phyloP scores from a whole-genome alignment of 2,113 vertebrate genomes.

The Phaethon lepturus region DNA sequence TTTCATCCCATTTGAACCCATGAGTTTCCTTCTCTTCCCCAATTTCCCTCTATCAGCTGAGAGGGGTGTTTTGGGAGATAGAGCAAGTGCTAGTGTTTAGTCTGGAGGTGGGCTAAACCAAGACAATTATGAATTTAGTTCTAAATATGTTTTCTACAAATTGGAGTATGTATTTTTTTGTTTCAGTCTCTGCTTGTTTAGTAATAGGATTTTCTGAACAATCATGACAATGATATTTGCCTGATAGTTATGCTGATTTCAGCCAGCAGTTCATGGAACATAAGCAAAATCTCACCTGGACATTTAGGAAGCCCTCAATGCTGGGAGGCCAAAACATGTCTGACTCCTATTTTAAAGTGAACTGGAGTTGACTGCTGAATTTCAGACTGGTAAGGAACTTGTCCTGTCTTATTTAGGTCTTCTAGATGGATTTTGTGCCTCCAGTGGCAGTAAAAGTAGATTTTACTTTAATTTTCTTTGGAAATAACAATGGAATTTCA shows the following conservation, averaged over 20 bases:
- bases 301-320: background rate
- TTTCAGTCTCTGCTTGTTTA: background rate
- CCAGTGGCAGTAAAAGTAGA: background rate
- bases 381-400: background rate
- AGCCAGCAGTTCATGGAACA: background rate
- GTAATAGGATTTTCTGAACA: background rate
- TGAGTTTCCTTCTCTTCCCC: too few species aligned
- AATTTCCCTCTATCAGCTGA: too few species aligned
- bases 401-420: background rate
- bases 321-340: background rate
- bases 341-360: background rate
- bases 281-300: background rate
- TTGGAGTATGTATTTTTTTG: background rate
- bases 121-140: background rate
- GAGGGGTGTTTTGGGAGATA: too few species aligned
- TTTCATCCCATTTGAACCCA: too few species aligned
- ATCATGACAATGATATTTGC: background rate
- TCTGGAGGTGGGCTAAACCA: too few species aligned
- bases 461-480: background rate
- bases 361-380: background rate
- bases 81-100: too few species aligned
- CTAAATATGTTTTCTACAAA: background rate
- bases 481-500: background rate
- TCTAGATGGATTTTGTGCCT: background rate
- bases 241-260: background rate